A percentile compares a stretch with the other conserved stretches of the same genome.
Conservation (phyloP, 2,888 invertebrate genomes). For the Eupithecia pulchellata region DNA sequence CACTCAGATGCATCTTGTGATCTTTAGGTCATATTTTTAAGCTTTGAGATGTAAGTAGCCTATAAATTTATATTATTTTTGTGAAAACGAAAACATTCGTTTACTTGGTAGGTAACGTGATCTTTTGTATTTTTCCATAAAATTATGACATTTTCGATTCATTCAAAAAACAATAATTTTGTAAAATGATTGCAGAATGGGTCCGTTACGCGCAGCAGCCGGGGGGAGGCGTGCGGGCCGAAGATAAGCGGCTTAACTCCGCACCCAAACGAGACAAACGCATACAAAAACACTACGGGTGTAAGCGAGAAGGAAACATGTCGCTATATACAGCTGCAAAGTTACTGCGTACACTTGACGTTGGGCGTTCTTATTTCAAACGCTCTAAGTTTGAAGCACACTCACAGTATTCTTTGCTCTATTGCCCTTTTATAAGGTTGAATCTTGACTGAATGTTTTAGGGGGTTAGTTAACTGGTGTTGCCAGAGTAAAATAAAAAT, state of each 20-base stretch:
- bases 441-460: slow-evolving; percentile 40
- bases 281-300: slow-evolving; percentile 43
- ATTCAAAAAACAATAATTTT: slow-evolving; percentile 32
- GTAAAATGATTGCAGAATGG: slow-evolving; percentile 62
- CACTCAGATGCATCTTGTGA: not conserved
- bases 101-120: not conserved
- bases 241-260: slow-evolving; percentile 85
- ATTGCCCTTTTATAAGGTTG: slow-evolving; percentile 36
- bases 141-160: slow-evolving; percentile 25
- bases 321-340: slow-evolving; percentile 80
- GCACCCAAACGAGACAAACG: slow-evolving; percentile 65
- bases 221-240: slow-evolving; percentile 79
- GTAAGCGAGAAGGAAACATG: slow-evolving; percentile 61
- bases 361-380: slow-evolving; percentile 48
- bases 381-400: not conserved
- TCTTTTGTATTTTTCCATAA: slow-evolving; percentile 11
- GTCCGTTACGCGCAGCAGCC: slow-evolving; percentile 76
- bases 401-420: slow-evolving; percentile 45
- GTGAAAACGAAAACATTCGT: not conserved
- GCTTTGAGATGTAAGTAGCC: not conserved
- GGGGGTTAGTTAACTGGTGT: slow-evolving; percentile 56
- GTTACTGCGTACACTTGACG: slow-evolving; percentile 71
- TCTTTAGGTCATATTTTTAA: not conserved
- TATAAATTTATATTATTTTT: not conserved
- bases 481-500: slow-evolving; percentile 79